A percentile compares a stretch with the other conserved stretches of the same genome.
These are phyloP conservation scores for Aegotheles bennettii DNA, from an alignment of 2,113 vertebrate genomes.

Conservation along the genomic window DNA sequence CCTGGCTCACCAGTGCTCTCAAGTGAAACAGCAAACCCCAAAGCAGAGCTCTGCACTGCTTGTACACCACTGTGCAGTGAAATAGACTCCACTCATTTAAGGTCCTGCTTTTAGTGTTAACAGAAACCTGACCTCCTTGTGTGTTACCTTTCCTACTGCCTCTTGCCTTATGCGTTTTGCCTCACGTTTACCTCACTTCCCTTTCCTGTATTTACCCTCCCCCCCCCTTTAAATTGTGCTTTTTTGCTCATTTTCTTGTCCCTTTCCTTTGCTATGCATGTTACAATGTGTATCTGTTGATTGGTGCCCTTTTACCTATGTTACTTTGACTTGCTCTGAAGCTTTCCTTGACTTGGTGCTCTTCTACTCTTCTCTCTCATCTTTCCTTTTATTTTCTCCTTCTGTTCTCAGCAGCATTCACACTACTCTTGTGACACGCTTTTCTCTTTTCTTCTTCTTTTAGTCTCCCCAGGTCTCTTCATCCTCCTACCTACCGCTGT, in stretches of 20 bases:
- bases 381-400: not conserved
- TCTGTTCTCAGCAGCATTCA: not conserved
- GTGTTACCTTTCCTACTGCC: not conserved
- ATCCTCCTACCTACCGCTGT: not conserved
- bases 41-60: not conserved
- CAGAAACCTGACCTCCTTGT: not conserved
- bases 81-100: not conserved
- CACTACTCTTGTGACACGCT: not conserved
- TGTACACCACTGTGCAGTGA: not conserved
- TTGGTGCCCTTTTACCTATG: not conserved
- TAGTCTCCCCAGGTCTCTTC: not conserved
- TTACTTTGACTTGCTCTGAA: not conserved
- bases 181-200: not conserved
- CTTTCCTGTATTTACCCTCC: not conserved
- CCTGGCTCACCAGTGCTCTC: not conserved
- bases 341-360: not conserved
- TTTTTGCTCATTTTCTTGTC: not conserved
- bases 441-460: not conserved
- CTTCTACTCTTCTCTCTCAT: not conserved
- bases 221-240: not conserved
- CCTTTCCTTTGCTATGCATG: not conserved
- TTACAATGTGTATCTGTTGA: not conserved
- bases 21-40: not conserved
- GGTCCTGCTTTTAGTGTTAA: not conserved
- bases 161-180: not conserved